Percentiles rank a stretch among this genome's conserved stretches.
Evolutionary conservation across 2,797 vertebrate species (phyloP).

Genomic region (Gymnoscopelus braueri): DNA sequence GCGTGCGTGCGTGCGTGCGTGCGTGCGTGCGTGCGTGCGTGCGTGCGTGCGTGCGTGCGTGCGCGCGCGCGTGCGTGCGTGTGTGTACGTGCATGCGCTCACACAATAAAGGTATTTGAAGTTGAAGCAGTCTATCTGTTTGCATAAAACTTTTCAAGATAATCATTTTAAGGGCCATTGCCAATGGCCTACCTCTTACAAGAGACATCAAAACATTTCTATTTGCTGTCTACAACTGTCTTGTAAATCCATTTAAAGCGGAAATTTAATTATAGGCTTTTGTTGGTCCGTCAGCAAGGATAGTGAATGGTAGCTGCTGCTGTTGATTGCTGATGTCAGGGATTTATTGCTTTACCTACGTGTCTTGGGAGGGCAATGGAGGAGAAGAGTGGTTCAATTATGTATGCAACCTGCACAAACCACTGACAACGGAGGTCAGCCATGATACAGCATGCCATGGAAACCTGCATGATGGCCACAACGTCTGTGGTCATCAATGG

Average conservation of each 20-base stretch:
- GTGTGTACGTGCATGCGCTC: background rate
- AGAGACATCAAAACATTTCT: constrained; percentile 14
- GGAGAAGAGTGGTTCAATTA: constrained; percentile 60
- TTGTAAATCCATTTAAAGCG: constrained; percentile 41
- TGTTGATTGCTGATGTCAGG: constrained; percentile 54
- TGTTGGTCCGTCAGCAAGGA: constrained; percentile 27
- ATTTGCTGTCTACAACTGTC: constrained; percentile 17
- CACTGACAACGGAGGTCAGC: constrained; percentile 69
- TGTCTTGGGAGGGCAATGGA: constrained; percentile 42
- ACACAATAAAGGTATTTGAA: too few species aligned
- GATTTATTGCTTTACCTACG: constrained; percentile 59
- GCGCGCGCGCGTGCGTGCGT: too few species aligned
- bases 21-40: background rate
- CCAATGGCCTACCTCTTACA: background rate
- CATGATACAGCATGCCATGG: too few species aligned
- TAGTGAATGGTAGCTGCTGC: constrained; percentile 26
- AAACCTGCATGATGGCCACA: too few species aligned
- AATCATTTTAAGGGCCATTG: background rate
- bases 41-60: background rate
- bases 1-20: background rate
- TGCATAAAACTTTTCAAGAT: background rate
- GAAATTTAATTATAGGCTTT: constrained; percentile 44
- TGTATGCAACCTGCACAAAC: constrained; percentile 68
- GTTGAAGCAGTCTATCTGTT: too few species aligned
- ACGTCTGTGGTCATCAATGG: too few species aligned